phyloP scores from a whole-genome alignment of 2,797 vertebrate species.

The Pseudocheirus occidentalis region DNA sequence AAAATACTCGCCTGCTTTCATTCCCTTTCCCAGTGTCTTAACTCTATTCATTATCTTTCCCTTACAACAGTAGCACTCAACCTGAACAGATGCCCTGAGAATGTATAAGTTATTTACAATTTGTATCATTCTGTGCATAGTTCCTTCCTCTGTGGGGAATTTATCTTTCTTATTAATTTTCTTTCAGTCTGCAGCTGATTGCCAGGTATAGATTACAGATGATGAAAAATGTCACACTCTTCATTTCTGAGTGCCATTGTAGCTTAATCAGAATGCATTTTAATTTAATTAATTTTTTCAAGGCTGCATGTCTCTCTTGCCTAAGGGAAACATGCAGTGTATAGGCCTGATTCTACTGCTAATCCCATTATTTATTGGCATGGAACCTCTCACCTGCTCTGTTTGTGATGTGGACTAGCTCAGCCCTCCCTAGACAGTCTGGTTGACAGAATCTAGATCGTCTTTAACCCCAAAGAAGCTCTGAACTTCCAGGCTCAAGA shows the following conservation, averaged over 20 bases:
- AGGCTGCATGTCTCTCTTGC: not conserved
- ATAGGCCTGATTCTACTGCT: not conserved
- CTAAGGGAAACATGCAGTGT: not conserved
- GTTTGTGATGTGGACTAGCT: not conserved
- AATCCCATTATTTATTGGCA: not conserved
- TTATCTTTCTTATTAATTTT: slow-evolving; percentile 34
- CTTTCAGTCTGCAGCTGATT: slow-evolving; percentile 27
- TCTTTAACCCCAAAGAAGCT: not conserved
- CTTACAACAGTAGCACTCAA: not conserved
- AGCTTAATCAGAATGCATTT: not conserved
- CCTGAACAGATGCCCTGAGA: not conserved
- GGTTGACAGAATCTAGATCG: not conserved
- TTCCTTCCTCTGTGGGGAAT: not conserved
- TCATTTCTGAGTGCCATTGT: not conserved
- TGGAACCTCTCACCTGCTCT: not conserved
- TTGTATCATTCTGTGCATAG: slow-evolving; percentile 8
- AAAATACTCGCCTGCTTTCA: not conserved
- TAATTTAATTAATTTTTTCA: slow-evolving; percentile 32
- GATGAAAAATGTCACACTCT: slow-evolving; percentile 33
- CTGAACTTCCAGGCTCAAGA: not conserved
- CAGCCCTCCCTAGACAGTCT: not conserved
- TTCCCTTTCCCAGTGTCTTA: not conserved
- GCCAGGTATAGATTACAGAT: slow-evolving; percentile 12
- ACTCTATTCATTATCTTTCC: slow-evolving; percentile 6
- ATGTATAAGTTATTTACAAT: slow-evolving; percentile 25